A percentile compares a stretch with the other conserved stretches of the same genome.
These are phyloP conservation scores for Ictidomys tridecemlineatus DNA, from an alignment of 2,113 vertebrate species.

Conservation along the genomic window DNA sequence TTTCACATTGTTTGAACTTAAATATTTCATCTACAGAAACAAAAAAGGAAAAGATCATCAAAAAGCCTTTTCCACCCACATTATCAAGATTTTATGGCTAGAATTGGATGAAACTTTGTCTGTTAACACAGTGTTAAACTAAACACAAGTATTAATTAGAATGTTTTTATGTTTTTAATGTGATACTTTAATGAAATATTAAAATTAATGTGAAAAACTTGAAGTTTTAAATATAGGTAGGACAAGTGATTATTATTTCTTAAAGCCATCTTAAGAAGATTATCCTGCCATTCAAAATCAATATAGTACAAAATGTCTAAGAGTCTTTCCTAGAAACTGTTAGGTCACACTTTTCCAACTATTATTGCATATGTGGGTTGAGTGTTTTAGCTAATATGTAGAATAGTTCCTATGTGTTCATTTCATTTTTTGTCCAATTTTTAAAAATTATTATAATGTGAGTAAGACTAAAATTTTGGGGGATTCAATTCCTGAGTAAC, in stretches of 20 bases:
- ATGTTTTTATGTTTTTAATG: constrained; percentile 34
- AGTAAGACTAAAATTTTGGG: constrained; percentile 28
- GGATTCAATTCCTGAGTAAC: background rate
- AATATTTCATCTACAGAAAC: background rate
- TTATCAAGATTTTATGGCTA: constrained; percentile 26
- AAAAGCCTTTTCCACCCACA: background rate
- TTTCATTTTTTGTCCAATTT: background rate
- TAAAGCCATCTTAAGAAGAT: background rate
- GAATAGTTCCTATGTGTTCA: background rate
- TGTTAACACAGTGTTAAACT: constrained; percentile 24
- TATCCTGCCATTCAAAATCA: constrained; percentile 11
- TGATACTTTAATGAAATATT: constrained; percentile 13
- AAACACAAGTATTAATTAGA: constrained; percentile 7
- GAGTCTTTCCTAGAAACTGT: constrained; percentile 14
- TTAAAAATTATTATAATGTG: background rate
- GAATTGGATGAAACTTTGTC: background rate
- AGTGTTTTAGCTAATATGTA: background rate
- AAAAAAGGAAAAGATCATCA: constrained; percentile 55
- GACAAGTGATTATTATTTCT: background rate
- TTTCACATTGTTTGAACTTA: constrained; percentile 60
- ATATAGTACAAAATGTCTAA: background rate
- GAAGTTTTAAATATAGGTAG: constrained; percentile 11
- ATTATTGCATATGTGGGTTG: background rate
- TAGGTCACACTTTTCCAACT: background rate
- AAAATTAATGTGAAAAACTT: background rate